These are phyloP conservation scores for Acipenser transmontanus DNA, from an alignment of 2,797 vertebrate genomes.

Conservation along the genomic window DNA sequence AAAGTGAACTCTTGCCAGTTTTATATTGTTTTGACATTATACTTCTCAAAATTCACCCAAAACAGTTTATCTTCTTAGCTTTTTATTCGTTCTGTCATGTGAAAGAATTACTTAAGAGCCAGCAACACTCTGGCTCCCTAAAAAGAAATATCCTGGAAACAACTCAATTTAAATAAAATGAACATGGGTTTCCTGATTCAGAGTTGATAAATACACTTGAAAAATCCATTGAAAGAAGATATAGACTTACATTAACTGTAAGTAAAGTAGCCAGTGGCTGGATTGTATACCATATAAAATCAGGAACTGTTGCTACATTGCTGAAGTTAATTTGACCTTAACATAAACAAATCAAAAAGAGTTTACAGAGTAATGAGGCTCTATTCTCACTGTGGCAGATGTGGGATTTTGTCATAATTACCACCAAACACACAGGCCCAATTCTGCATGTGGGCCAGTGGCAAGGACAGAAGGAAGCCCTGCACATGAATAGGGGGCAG, in stretches of 20 bases:
- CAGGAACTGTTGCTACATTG: slow-evolving; percentile 51
- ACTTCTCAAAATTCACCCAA: not conserved
- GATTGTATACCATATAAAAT: slow-evolving; percentile 43
- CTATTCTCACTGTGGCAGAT: slow-evolving; percentile 48
- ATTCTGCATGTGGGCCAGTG: too few species aligned
- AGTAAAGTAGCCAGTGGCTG: slow-evolving; percentile 32
- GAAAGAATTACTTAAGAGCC: not conserved
- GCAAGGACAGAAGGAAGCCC: too few species aligned
- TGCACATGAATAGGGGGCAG: too few species aligned
- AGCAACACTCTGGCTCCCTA: not conserved
- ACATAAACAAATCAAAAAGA: slow-evolving; percentile 67
- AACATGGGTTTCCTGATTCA: slow-evolving; percentile 7
- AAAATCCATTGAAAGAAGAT: too few species aligned
- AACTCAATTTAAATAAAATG: slow-evolving; percentile 1
- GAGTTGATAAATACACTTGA: not conserved
- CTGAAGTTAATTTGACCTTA: slow-evolving; percentile 65
- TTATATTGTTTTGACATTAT: slow-evolving; percentile 26
- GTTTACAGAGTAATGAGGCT: slow-evolving; percentile 68
- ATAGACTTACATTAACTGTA: slow-evolving; percentile 34
- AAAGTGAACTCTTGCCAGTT: not conserved
- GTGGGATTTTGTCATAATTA: slow-evolving; percentile 50
- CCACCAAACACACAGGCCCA: slow-evolving; percentile 28
- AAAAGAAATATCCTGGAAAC: not conserved
- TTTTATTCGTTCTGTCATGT: not conserved
- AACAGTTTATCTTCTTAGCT: not conserved